Base-by-base conservation (phyloP, 1,140 invertebrate genomes). In the Zaprionus inermis region DNA sequence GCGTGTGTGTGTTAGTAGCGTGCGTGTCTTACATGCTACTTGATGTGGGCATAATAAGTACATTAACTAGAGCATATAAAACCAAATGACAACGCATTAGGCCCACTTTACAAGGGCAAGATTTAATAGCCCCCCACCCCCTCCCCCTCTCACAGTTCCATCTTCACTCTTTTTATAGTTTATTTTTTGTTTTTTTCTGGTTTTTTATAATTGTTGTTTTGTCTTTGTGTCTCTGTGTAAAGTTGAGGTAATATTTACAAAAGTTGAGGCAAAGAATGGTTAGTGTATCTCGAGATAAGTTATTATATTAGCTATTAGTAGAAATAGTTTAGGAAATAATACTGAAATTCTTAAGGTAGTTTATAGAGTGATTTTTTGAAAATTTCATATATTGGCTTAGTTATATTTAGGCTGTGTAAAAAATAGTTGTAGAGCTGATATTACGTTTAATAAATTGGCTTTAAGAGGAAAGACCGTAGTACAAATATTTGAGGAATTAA, bases 81-180 rank as follows among this genome's bases (percentile, higher is more conserved):
- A 41, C 69, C 44, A 72, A 74, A 81, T 85, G 81, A 78, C 81
- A 75, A 70, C 57, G 65, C 78, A 84, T 85, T 76, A 76, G 72
- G 68, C 64, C 70, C 65, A 59, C 46, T 70, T 70, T 51, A 76
- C 79, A 88, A 86, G 82, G 82, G 82, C 82, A 79, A 67, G 73
- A 78, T 74, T 85, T 85, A 85, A 84, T 85, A 36, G 60, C 44
- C 66, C 55, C 28, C 36, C 77, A 78, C 36, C 36, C 38, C 38
- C n/a, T 44, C 2, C n/a, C 2, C 3, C n/a, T 16, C n/a, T 10
- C 5, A 32, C 5, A 2, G n/a, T n/a, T n/a, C n/a, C n/a, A n/a
- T n/a, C 30, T 6, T 18, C 7, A 28, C 36, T 49, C 61, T 75
- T 51, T 51, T 38, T 66, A 28, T 41, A 24, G 44, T 60, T 30